phyloP scores from a whole-genome alignment of 1,140 invertebrate species.

The Zaprionus camerounensis region DNA sequence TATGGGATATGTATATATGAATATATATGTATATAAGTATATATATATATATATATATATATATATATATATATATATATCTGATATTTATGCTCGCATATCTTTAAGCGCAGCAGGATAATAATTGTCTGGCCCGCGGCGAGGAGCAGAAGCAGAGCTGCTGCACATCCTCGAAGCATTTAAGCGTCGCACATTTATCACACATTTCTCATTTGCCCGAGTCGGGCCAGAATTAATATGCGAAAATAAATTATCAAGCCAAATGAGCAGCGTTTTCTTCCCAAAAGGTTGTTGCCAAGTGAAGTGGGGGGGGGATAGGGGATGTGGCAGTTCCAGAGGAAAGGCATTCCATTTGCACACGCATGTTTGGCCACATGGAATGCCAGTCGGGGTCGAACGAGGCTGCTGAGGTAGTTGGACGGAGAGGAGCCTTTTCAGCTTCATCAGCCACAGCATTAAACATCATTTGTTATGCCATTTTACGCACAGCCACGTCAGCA shows the following conservation, averaged over 20 bases:
- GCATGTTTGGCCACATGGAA: constrained; percentile 62
- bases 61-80: constrained; percentile 23
- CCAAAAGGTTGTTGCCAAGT: constrained; percentile 24
- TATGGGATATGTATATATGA: constrained; percentile 27
- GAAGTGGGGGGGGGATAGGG: constrained; percentile 5
- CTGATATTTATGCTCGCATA: constrained; percentile 1
- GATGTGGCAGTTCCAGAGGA: not conserved
- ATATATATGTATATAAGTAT: not conserved
- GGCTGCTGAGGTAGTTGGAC: not conserved
- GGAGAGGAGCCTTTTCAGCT: constrained; percentile 68
- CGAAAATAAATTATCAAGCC: constrained; percentile 83
- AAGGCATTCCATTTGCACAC: constrained; percentile 62
- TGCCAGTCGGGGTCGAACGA: constrained; percentile 31
- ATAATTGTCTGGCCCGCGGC: constrained; percentile 60
- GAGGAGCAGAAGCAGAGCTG: not conserved
- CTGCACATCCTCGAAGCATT: constrained; percentile 55
- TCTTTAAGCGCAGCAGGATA: constrained; percentile 47
- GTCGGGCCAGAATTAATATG: constrained; percentile 75
- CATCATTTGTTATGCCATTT: constrained; percentile 65
- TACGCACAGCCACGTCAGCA: constrained; percentile 54
- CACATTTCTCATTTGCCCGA: constrained; percentile 76
- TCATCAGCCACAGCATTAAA: constrained; percentile 73
- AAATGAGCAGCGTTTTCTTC: constrained; percentile 71
- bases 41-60: constrained; percentile 32
- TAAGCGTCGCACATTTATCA: constrained; percentile 79